phyloP scores from a whole-genome alignment of 2,888 invertebrate genomes.

The Hoplodrina blanda region DNA sequence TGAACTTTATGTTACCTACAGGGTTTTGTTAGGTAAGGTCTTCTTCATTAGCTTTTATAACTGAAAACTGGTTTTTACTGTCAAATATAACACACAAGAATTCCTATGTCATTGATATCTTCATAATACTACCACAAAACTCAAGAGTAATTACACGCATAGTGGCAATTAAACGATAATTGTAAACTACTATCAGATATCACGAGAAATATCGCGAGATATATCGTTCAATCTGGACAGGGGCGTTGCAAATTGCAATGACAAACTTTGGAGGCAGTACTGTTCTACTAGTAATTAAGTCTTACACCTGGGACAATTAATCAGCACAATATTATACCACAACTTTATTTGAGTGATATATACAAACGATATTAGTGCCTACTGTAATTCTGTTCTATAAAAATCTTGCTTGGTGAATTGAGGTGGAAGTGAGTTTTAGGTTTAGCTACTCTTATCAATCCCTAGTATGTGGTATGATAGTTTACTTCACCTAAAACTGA shows the following conservation, averaged over 20 bases:
- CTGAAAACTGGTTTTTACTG: too few relatives aligned
- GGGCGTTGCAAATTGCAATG: conserved; percentile 66
- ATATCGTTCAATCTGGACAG: conserved; percentile 69
- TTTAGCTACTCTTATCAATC: too few relatives aligned
- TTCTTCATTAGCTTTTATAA: neutral
- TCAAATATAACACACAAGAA: neutral
- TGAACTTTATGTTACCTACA: too few relatives aligned
- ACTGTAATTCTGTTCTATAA: too few relatives aligned
- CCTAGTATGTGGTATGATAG: too few relatives aligned
- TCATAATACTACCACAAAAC: neutral
- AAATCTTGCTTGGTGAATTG: too few relatives aligned
- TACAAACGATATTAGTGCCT: conserved; percentile 15
- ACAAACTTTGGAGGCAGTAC: conserved; percentile 67
- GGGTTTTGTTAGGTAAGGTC: too few relatives aligned
- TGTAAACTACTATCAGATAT: conserved; percentile 58
- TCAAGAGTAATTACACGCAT: conserved; percentile 9
- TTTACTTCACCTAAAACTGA: too few relatives aligned
- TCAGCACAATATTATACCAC: conserved; percentile 66
- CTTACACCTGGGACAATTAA: conserved; percentile 81
- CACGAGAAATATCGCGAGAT: conserved; percentile 65
- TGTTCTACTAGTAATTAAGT: conserved; percentile 74
- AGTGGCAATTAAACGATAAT: conserved; percentile 56
- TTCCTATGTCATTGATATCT: neutral
- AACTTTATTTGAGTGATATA: conserved; percentile 40
- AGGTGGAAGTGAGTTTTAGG: too few relatives aligned